Base-by-base conservation (phyloP, 1,140 invertebrate genomes). In the Notospermus geniculatus region DNA sequence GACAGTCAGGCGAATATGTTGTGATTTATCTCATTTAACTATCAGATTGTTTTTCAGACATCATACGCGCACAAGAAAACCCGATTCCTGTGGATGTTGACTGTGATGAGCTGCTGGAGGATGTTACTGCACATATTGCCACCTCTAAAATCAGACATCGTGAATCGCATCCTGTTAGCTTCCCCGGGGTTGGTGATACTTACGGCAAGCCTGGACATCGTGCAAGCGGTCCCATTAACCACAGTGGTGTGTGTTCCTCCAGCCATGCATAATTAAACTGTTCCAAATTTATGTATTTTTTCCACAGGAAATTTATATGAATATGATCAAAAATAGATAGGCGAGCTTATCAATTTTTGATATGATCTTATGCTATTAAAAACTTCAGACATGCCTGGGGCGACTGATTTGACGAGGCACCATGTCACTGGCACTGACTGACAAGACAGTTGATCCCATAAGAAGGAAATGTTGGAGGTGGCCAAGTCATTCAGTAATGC, bases 61-160 rank as follows among this genome's bases (percentile, higher is more conserved):
- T 36, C 15, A 15, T 36, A 36, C 32, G 32, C 15, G 4, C 32
- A 36, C 32, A 4, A 7, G 15, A 36, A 15, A 36, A 4, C 32
- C 15, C 32, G 5, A 36, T 36, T 15, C 4, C 5, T 36, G 32
- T 5, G 4, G 46, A 27, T 17, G 17, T 28, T 17, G 75, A 77
- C 71, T 73, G 75, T 45, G 68, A 64, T 54, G 66, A 65, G 56
- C 64, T 77, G 2, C 54, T 77, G 39, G 75, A 73, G 17, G 75
- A 77, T 27, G 71, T 77, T 11, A 77, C 75, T 23, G 64, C 66
- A n/a, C 60, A 63, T 27, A 75, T 77, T 71, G 69, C 69, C 22
- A 60, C 70, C n/a, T 64, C 63, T 27, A 46, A 66, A 9, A 52
- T 69, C 9, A 73, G 71, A 54, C 63, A 56, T 1, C 50, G 59